Percentiles rank a stretch among this genome's conserved stretches.
phyloP scores from a whole-genome alignment of 2,797 vertebrate genomes.

The Danio aesculapii region DNA sequence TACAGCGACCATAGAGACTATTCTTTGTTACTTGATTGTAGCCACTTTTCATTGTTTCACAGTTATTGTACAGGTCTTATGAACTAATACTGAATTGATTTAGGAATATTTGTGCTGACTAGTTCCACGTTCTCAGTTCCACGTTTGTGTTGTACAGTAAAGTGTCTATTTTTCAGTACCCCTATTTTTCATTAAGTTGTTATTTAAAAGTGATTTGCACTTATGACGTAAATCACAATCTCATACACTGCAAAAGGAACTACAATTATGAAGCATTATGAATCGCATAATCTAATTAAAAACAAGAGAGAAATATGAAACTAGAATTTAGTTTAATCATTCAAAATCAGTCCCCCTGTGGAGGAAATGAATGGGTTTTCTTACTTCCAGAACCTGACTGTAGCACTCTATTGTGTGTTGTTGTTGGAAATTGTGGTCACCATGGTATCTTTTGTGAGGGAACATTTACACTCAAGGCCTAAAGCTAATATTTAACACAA shows the following conservation, averaged over 20 bases:
- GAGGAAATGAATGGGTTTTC: slow-evolving; percentile 2
- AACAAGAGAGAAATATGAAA: not conserved
- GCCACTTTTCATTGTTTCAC: not conserved
- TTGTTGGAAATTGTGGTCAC: slow-evolving; percentile 17
- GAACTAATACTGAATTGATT: not conserved
- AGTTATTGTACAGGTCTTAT: not conserved
- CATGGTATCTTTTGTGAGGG: not conserved
- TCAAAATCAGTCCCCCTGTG: not conserved
- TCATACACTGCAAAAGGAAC: not conserved
- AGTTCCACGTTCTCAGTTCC: not conserved
- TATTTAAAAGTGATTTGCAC: too few relatives aligned
- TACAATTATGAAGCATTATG: not conserved
- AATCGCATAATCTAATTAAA: not conserved
- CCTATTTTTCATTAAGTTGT: not conserved
- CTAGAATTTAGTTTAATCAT: not conserved
- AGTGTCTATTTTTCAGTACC: not conserved
- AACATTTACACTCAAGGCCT: not conserved
- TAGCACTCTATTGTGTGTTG: not conserved
- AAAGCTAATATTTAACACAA: too few relatives aligned
- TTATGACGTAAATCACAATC: not conserved
- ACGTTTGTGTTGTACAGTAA: not conserved
- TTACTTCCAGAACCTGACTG: not conserved
- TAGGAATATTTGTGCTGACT: not conserved
- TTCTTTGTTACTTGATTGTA: slow-evolving; percentile 8
- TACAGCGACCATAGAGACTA: not conserved